Conservation (phyloP, 2,888 invertebrate genomes). For the Drosophila phalerata region DNA sequence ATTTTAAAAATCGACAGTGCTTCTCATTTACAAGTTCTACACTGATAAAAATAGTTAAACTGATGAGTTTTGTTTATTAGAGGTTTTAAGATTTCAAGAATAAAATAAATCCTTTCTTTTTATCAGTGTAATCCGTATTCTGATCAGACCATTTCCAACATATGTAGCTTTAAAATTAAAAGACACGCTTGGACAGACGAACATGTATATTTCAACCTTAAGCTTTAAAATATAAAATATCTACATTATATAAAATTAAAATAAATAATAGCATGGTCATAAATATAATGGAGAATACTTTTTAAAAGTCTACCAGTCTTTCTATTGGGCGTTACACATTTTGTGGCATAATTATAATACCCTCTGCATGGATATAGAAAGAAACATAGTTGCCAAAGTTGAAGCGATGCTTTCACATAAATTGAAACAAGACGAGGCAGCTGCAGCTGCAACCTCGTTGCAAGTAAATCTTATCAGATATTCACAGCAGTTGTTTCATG, state of each 20-base stretch:
- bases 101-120: too few species aligned
- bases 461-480: conserved; percentile 54
- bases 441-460: conserved; percentile 9
- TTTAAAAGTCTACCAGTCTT: background rate
- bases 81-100: too few species aligned
- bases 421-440: conserved; percentile 31
- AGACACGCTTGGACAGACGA: too few species aligned
- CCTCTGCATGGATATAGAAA: too few species aligned
- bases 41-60: background rate
- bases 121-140: too few species aligned
- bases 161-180: background rate
- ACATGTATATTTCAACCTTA: too few species aligned
- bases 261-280: too few species aligned
- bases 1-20: background rate
- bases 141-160: too few species aligned
- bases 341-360: background rate
- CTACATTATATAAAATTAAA: too few species aligned
- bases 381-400: conserved; percentile 17
- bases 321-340: background rate
- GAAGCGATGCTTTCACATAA: conserved; percentile 53
- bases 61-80: too few species aligned
- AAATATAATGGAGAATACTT: background rate
- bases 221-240: too few species aligned
- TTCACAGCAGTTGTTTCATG: conserved; percentile 40
- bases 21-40: background rate